Evolutionary conservation across 2,113 vertebrate genomes (phyloP), one percentile per base, ranked within the genome.

Genomic region (Varanus salvator): DNA sequence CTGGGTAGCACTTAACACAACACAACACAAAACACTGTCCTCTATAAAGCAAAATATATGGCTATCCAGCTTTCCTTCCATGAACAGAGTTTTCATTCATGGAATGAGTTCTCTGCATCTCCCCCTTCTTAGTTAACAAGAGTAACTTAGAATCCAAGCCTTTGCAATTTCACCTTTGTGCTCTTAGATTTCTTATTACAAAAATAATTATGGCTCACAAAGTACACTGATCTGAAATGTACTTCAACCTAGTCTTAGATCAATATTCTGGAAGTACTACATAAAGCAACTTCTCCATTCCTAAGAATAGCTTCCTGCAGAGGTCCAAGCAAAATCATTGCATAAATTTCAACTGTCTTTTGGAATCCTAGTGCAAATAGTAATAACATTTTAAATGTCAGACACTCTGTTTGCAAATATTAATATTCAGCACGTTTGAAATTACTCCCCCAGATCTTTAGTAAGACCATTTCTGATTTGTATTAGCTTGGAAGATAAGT

Each of bases 331-430:
- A 88, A 83, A 83, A 71, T 38, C 86, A 77, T 81, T 89, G 72
- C 21, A 90, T 92, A 85, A 91, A 91, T 93, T 92, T 93, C n/a
- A 92, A 66, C 54, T 50, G 14, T 88, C 84, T 90, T 95, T 44
- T 29, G 86, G 82, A 86, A 89, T 86, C 88, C 87, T 92, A 93
- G 68, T 91, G 50, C 80, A 95, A 95, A 95, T 91, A 94, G 90
- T 87, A 21, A 1, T 69, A 90, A 54, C 60, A 69, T 93, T 92
- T 89, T 54, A 91, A 96, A 95, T 92, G 90, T 95, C 92, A 93
- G 76, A 87, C 69, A 78, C 21, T 21, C 25, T 44, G 25, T 86
- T 95, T 94, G 91, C 0, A 0, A 64, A 88, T 72, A 88, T 88
- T 81, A 69, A 91, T 85, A 87, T 4, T 54, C 88, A 15, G 64